Evolutionary conservation across 2,888 invertebrate genomes (phyloP), one percentile per base, ranked within the genome.

Genomic region (Timandra comae): DNA sequence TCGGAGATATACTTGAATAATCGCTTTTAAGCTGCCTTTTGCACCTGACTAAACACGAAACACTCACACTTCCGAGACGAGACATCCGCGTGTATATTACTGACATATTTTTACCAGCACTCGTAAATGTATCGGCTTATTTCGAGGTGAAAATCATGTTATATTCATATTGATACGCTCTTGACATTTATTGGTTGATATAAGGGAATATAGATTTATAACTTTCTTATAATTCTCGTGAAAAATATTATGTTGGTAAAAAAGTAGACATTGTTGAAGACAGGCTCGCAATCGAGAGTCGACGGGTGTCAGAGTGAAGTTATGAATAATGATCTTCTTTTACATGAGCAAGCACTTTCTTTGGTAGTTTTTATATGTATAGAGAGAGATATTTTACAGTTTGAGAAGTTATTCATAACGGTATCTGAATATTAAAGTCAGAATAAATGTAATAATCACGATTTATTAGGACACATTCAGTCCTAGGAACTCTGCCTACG

Each of bases 241-340:
- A 16, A 16, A 6, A 16, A 16, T 16, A 16, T 16, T 5, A 16
- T 16, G 6, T 16, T 6, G 16, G 29, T 39, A 27, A 41, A 47
- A 41, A 41, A 40, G 54, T 52, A 43, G 30, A 41, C 29, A 35
- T 27, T 29, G 16, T 40, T 21, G 28, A 38, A 46, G 39, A 35
- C 35, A 12, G 30, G 32, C 16, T 40, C 30, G 32, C 40, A 36
- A 34, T 38, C 40, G 35, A 33, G 47, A 41, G 50, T 29, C 44
- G 63, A 57, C 58, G 46, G 52, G 36, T 41, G 61, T 55, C 60
- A 45, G 46, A 48, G 46, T 45, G 57, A 6, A 63, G 55, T 63
- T 63, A 64, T 55, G 44, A 54, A 60, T 62, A 61, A 57, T 54
- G 49, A 56, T 52, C 52, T 49, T 56, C 42, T 54, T 46, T 38